These are phyloP conservation scores for Xenops minutus DNA, from an alignment of 2,797 vertebrate genomes.

Conservation along the genomic window DNA sequence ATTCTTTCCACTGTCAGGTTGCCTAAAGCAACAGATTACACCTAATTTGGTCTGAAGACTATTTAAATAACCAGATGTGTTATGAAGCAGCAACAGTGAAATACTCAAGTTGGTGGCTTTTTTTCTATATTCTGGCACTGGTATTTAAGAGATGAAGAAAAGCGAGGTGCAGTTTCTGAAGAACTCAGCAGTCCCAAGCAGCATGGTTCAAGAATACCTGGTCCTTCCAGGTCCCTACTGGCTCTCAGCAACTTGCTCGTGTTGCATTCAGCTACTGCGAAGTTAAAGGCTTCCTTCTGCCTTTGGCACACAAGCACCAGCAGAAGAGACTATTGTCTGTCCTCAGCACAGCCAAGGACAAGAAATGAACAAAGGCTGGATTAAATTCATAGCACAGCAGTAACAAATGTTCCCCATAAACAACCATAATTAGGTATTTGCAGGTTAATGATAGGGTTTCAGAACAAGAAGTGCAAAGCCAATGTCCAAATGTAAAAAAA, in stretches of 20 bases:
- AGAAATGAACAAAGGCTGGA: neutral
- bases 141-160: neutral
- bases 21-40: neutral
- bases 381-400: neutral
- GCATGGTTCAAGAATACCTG: neutral
- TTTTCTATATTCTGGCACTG: neutral
- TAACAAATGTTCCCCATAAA: neutral
- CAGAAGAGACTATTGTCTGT: neutral
- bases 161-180: neutral
- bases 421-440: neutral
- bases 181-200: neutral
- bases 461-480: neutral
- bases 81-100: neutral
- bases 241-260: neutral
- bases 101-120: neutral
- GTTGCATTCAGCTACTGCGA: neutral
- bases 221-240: neutral
- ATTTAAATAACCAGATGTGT: neutral
- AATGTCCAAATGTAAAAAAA: neutral
- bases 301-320: neutral
- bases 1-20: neutral
- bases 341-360: neutral
- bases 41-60: neutral
- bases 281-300: neutral
- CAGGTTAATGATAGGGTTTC: neutral